Percentiles rank a stretch among this genome's conserved stretches.
Evolutionary conservation across 1,140 invertebrate genomes (phyloP).

Genomic region (Drosophila micromelanica): DNA sequence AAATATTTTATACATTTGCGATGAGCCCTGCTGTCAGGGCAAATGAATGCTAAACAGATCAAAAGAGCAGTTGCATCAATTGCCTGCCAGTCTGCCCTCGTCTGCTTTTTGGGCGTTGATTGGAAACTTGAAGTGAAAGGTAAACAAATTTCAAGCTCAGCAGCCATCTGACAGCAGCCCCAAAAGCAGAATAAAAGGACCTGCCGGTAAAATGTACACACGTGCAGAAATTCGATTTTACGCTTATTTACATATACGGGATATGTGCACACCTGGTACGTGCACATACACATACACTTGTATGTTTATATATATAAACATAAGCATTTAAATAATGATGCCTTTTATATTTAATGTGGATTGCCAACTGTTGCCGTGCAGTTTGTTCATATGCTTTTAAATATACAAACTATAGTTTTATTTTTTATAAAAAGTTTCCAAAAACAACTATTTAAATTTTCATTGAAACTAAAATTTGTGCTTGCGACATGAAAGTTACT

Average conservation of each 20-base stretch:
- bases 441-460: too few species aligned
- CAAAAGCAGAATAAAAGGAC: constrained; percentile 19
- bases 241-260: constrained; percentile 72
- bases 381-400: not conserved
- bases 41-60: constrained; percentile 63
- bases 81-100: constrained; percentile 45
- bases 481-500: too few species aligned
- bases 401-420: not conserved
- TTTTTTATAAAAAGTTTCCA: too few species aligned
- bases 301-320: constrained; percentile 3
- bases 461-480: too few species aligned
- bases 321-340: constrained; percentile 9
- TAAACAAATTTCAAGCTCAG: constrained; percentile 47
- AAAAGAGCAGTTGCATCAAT: constrained; percentile 71
- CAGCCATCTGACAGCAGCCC: constrained; percentile 43
- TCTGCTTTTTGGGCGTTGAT: constrained; percentile 56
- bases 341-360: not conserved
- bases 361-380: constrained; percentile 7
- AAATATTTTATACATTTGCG: constrained; percentile 49
- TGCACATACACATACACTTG: constrained; percentile 5
- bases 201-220: constrained; percentile 35
- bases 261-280: constrained; percentile 23
- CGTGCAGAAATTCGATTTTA: constrained; percentile 73
- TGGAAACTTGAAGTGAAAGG: constrained; percentile 63
- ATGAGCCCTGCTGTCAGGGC: constrained; percentile 48